Evolutionary conservation across 2,888 invertebrate genomes (phyloP).

Genomic region (Patella caerulea): DNA sequence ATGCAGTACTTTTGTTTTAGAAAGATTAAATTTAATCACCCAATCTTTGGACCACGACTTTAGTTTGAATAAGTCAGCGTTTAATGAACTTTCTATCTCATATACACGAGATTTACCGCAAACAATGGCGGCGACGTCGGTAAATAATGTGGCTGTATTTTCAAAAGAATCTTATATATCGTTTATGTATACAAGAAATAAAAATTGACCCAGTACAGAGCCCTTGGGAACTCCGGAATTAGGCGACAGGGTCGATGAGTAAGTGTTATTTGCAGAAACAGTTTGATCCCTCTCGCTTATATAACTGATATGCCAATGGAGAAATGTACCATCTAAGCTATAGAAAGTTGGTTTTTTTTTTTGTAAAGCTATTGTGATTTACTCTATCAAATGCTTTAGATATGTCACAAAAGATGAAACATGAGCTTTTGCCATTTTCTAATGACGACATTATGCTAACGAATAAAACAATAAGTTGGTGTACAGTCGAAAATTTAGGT

Average conservation of each 20-base stretch:
- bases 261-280: not conserved
- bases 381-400: not conserved
- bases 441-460: not conserved
- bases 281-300: not conserved
- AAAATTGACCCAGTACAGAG: conserved; percentile 23
- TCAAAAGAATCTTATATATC: conserved; percentile 12
- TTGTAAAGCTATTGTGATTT: not conserved
- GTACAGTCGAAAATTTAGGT: not conserved
- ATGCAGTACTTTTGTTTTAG: conserved; percentile 19
- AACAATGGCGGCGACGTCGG: conserved; percentile 18
- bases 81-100: conserved; percentile 18
- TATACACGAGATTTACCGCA: not conserved
- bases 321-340: not conserved
- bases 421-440: not conserved
- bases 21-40: conserved; percentile 23
- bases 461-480: not conserved
- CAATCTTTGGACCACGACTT: conserved; percentile 11
- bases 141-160: conserved; percentile 17
- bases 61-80: conserved; percentile 15
- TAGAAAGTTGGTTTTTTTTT: not conserved
- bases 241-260: not conserved
- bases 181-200: conserved; percentile 30
- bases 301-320: not conserved
- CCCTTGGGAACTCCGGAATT: conserved; percentile 20
- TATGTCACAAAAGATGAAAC: too few species aligned